Evolutionary conservation across 2,888 invertebrate species (phyloP).

Genomic region (Antheraea assamensis): DNA sequence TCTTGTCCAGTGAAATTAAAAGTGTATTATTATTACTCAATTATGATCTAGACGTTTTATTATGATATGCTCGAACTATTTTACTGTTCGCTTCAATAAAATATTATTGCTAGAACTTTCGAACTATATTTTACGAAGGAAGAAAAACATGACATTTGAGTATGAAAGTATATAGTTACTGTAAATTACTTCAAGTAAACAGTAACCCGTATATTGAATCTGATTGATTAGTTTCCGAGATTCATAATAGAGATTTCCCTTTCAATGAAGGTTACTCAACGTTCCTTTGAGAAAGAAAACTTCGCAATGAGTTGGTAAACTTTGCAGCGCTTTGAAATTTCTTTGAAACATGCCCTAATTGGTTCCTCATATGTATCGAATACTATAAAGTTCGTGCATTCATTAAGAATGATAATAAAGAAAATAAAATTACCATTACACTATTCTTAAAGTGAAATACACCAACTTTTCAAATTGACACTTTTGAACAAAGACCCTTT

Average conservation of each 20-base stretch:
- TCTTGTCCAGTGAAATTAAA: too few species aligned
- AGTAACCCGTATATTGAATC: not conserved
- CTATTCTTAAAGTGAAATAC: not conserved
- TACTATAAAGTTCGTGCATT: not conserved
- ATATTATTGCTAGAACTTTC: not conserved
- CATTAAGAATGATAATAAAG: not conserved
- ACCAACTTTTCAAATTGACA: not conserved
- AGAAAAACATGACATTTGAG: too few species aligned
- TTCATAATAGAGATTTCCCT: not conserved
- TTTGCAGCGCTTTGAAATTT: constrained; percentile 8
- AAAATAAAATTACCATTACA: not conserved
- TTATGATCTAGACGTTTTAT: too few species aligned
- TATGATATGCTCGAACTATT: too few species aligned
- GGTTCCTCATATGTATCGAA: not conserved
- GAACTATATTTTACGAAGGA: too few species aligned
- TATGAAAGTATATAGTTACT: not conserved
- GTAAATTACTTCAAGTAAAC: not conserved
- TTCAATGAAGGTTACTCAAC: not conserved
- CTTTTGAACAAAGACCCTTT: not conserved
- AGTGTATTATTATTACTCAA: too few species aligned
- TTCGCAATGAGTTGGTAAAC: not conserved
- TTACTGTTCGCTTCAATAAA: not conserved
- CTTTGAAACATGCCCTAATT: not conserved
- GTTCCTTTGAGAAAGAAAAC: constrained; percentile 9
- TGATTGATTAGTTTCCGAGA: not conserved